Evolutionary conservation across 2,113 vertebrate genomes (phyloP), one percentile per base, ranked within the genome.

Genomic region (Glaucomys volans): DNA sequence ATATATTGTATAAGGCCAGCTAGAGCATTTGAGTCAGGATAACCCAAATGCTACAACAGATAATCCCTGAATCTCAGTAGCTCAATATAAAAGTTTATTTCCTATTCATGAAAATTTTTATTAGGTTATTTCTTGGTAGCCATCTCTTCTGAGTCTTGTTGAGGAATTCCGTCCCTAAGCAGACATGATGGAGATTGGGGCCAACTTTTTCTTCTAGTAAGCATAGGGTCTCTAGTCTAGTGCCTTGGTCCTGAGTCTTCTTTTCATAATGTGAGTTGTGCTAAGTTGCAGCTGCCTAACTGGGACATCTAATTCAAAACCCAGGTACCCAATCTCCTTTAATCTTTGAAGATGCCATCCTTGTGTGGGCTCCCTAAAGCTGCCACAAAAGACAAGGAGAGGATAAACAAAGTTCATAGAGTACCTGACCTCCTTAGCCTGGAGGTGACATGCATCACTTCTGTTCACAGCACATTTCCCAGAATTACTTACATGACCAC

Each of bases 61-160:
- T 67, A 66, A 95, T 76, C 47, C 79, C 18, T 57, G 80, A 87
- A 92, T 64, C 42, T 81, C 80, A 77, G n/a, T n/a, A 37, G 17
- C 50, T 97, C 86, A 40, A 37, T 74, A 91, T 52, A 87, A 90
- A 95, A 74, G 6, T 57, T 91, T 74, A 69, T 52, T 75, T 92
- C 50, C 80, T 80, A 67, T 8, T 88, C 57, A 81, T 47, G 22
- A 1, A 90, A 74, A 47, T 24, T 91, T 90, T 93, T 93, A 50
- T 16, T 47, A 97, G 40, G 40, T 12, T 91, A 82, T 47, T 95
- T 28, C 64, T 76, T 82, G 80, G 35, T 67, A 10, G 28, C 17
- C n/a, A 72, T 86, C 54, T 83, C n/a, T 82, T 90, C 79, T 35
- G 35, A 85, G 40, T 54, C 40, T 62, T 64, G 13, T 91, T 22